Conservation (phyloP, 2,113 vertebrate species). For the Nycticryphes semicollaris region DNA sequence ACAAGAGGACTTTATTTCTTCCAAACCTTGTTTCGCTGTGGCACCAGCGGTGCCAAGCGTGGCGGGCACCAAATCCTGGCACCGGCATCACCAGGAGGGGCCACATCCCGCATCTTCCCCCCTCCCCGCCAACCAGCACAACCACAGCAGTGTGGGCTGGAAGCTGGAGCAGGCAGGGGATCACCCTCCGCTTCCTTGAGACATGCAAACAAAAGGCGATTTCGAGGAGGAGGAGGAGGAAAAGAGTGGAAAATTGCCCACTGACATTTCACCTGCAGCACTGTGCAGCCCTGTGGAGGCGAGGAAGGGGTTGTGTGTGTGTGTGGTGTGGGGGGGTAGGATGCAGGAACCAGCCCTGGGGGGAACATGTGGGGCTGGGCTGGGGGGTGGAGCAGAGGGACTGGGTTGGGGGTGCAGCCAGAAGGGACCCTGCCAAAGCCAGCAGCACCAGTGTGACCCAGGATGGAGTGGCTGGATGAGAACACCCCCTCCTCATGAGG, state of each 20-base stretch:
- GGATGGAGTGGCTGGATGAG: fast-evolving
- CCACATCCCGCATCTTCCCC: not conserved
- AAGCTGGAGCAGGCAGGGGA: not conserved
- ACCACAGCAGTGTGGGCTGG: not conserved
- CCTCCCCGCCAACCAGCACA: too few relatives aligned
- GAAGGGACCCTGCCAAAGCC: fast-evolving
- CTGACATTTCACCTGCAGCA: not conserved
- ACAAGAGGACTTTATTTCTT: not conserved
- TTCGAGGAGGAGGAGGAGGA: not conserved
- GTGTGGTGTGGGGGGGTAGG: too few relatives aligned
- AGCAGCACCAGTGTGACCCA: fast-evolving
- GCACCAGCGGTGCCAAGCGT: not conserved
- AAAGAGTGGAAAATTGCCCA: not conserved
- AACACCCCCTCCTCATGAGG: not conserved
- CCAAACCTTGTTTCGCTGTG: not conserved
- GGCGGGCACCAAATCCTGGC: fast-evolving
- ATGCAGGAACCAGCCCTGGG: too few relatives aligned
- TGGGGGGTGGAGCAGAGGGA: too few relatives aligned
- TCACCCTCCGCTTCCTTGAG: not conserved
- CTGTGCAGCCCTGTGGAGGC: fast-evolving
- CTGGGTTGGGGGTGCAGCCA: too few relatives aligned
- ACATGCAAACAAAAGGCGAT: not conserved
- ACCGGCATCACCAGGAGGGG: fast-evolving
- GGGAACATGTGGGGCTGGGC: not conserved
- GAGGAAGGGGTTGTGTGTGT: too few relatives aligned